phyloP scores from a whole-genome alignment of 2,113 vertebrate genomes.

The Oenanthe melanoleuca region DNA sequence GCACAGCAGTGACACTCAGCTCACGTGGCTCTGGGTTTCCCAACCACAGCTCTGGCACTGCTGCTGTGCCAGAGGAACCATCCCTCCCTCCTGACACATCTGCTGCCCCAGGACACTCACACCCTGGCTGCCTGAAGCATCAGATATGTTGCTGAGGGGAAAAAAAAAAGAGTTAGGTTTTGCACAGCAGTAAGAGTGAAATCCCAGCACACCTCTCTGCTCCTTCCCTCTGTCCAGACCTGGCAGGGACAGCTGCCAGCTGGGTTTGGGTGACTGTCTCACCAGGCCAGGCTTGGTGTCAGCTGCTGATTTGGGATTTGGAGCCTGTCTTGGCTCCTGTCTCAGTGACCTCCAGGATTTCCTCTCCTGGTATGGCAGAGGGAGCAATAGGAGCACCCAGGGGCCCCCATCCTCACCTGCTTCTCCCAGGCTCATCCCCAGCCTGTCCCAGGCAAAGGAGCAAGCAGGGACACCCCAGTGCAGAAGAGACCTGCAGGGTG shows the following conservation, averaged over 20 bases:
- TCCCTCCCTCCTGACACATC: neutral
- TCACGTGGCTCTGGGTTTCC: neutral
- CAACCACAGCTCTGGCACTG: neutral
- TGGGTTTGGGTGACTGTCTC: neutral
- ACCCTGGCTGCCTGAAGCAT: neutral
- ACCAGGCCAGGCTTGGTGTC: neutral
- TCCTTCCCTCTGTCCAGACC: neutral
- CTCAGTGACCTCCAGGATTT: neutral
- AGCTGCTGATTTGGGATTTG: neutral
- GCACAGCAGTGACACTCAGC: neutral
- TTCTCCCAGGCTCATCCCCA: neutral
- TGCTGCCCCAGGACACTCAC: slow-evolving; percentile 39
- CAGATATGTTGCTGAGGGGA: rapidly evolving
- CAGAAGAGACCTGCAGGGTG: neutral
- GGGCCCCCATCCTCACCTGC: neutral
- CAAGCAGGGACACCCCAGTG: neutral
- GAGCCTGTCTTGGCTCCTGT: neutral
- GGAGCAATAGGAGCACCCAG: neutral
- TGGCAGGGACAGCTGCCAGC: neutral
- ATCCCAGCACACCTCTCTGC: neutral
- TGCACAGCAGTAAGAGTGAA: neutral
- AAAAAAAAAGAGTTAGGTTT: neutral
- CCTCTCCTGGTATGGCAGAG: neutral
- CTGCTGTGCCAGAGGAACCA: slow-evolving; percentile 4
- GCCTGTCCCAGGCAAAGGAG: neutral